Conservation (phyloP, 2,113 vertebrate species). For the Heptranchias perlo region DNA sequence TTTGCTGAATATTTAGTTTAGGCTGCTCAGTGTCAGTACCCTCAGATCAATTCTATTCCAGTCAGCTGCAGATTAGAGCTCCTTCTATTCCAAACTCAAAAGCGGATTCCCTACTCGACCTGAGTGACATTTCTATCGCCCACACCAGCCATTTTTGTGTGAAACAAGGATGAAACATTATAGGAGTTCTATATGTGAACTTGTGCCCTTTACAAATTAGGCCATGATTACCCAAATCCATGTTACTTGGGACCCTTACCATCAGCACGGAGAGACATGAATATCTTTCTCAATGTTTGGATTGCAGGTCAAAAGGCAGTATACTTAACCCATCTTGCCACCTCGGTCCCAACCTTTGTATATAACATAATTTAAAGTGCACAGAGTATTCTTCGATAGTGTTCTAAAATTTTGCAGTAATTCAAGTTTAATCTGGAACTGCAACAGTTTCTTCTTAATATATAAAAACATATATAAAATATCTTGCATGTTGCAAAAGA, state of each 20-base stretch:
- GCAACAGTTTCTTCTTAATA: not conserved
- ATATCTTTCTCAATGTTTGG: not conserved
- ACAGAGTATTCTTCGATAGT: not conserved
- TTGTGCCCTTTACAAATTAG: not conserved
- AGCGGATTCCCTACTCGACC: not conserved
- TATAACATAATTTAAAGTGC: not conserved
- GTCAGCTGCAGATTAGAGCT: not conserved
- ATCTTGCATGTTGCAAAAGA: not conserved
- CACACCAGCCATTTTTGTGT: not conserved
- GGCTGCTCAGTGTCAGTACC: not conserved
- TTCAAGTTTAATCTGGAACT: not conserved
- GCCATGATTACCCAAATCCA: not conserved
- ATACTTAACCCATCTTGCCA: not conserved
- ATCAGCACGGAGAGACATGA: not conserved
- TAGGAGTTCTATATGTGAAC: not conserved
- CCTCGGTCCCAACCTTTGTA: not conserved
- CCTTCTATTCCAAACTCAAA: not conserved
- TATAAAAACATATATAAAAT: not conserved
- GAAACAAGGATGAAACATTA: not conserved
- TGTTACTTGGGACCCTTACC: not conserved
- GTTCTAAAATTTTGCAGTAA: not conserved
- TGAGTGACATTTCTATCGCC: not conserved
- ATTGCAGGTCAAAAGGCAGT: not conserved
- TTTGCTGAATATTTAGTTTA: not conserved
- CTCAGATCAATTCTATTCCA: not conserved